Conservation (phyloP, 2,113 vertebrate genomes). For the Arvicanthis niloticus region DNA sequence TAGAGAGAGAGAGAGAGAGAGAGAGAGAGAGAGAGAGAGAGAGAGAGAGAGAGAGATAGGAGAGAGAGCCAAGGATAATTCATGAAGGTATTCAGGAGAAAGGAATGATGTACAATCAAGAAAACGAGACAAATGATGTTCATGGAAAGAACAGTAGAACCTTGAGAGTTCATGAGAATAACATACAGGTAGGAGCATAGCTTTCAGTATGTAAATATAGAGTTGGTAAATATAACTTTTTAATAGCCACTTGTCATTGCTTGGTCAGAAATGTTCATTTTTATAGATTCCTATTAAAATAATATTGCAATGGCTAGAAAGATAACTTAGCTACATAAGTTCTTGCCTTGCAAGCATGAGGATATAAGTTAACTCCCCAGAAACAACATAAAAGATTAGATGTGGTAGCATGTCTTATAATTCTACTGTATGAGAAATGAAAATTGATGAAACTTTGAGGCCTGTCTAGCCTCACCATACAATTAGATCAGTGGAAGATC, state of each 20-base stretch:
- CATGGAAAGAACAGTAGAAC: too few relatives aligned
- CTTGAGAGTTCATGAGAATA: not conserved
- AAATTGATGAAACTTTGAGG: not conserved
- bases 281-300: conserved; percentile 56
- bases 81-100: not conserved
- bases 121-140: too few relatives aligned
- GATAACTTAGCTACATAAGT: not conserved
- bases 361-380: not conserved
- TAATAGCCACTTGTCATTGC: not conserved
- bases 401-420: not conserved
- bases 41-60: too few relatives aligned
- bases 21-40: too few relatives aligned
- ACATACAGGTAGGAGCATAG: not conserved
- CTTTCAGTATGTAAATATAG: conserved; percentile 31
- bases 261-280: conserved; percentile 29
- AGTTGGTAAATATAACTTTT: not conserved
- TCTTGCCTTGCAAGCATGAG: not conserved
- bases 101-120: not conserved
- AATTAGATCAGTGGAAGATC: not conserved
- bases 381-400: not conserved
- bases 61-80: not conserved
- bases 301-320: not conserved
- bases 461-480: not conserved
- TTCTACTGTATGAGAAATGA: too few relatives aligned
- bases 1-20: not conserved